These are phyloP conservation scores for Diabrotica balteata DNA, from an alignment of 2,888 invertebrate genomes.

Conservation along the genomic window DNA sequence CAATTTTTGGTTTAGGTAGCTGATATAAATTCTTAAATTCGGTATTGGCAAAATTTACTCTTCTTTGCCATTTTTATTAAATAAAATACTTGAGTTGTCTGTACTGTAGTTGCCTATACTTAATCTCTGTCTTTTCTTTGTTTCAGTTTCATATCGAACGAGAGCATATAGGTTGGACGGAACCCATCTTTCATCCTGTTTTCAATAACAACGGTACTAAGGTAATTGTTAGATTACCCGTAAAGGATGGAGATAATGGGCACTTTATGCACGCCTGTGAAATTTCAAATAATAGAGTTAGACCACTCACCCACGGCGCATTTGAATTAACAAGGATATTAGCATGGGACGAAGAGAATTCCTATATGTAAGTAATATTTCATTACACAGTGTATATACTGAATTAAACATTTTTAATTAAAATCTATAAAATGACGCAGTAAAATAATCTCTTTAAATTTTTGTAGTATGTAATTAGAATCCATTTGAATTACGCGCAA, in stretches of 20 bases:
- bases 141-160: constrained; percentile 56
- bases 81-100: too few species aligned
- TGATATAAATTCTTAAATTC: too few species aligned
- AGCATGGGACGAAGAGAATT: constrained; percentile 78
- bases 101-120: background rate
- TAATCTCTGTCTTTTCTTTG: background rate
- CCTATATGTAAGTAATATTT: constrained; percentile 67
- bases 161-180: constrained; percentile 58
- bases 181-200: constrained; percentile 59
- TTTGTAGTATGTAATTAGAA: too few species aligned
- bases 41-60: too few species aligned
- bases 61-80: too few species aligned
- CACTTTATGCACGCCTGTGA: constrained; percentile 67
- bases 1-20: too few species aligned
- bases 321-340: constrained; percentile 77
- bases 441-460: too few species aligned
- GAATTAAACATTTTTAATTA: too few species aligned
- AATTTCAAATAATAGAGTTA: constrained; percentile 56
- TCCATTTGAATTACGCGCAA: too few species aligned
- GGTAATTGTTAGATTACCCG: constrained; percentile 66
- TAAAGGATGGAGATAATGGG: constrained; percentile 69
- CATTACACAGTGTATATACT: too few species aligned
- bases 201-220: constrained; percentile 58
- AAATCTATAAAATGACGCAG: too few species aligned
- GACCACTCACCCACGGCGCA: constrained; percentile 74